Evolutionary conservation across 2,797 vertebrate species (phyloP).

Genomic region (Prionace glauca): DNA sequence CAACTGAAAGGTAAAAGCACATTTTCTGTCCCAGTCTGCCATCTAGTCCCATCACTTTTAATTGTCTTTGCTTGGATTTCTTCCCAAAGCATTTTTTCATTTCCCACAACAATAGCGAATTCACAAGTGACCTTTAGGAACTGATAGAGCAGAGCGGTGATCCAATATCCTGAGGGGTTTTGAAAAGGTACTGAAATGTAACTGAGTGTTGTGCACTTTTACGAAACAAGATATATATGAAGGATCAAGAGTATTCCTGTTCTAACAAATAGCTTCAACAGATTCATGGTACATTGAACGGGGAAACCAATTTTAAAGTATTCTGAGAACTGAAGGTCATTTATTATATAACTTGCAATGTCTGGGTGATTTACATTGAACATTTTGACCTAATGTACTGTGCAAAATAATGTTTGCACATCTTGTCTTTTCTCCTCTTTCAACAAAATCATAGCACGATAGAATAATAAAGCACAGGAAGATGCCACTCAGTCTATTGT

Average conservation of each 20-base stretch:
- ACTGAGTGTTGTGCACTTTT: constrained; percentile 23
- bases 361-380: constrained; percentile 19
- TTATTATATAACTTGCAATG: neutral
- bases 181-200: constrained; percentile 12
- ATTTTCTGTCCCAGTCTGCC: constrained; percentile 6
- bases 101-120: neutral
- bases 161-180: constrained; percentile 8
- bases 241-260: neutral
- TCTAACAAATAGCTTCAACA: constrained; percentile 10
- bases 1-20: neutral
- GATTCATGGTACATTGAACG: constrained; percentile 28
- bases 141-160: neutral
- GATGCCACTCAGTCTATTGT: neutral
- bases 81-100: neutral
- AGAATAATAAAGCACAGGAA: no score
- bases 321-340: neutral
- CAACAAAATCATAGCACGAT: constrained; percentile 10
- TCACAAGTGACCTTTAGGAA: constrained; percentile 22
- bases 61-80: neutral
- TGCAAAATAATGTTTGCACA: neutral
- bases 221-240: constrained; percentile 18
- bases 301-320: constrained; percentile 20
- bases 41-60: constrained; percentile 7
- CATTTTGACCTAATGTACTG: neutral
- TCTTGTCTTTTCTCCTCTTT: constrained; percentile 1